phyloP scores from a whole-genome alignment of 1,140 invertebrate species.

The Heliconius hermathena region DNA sequence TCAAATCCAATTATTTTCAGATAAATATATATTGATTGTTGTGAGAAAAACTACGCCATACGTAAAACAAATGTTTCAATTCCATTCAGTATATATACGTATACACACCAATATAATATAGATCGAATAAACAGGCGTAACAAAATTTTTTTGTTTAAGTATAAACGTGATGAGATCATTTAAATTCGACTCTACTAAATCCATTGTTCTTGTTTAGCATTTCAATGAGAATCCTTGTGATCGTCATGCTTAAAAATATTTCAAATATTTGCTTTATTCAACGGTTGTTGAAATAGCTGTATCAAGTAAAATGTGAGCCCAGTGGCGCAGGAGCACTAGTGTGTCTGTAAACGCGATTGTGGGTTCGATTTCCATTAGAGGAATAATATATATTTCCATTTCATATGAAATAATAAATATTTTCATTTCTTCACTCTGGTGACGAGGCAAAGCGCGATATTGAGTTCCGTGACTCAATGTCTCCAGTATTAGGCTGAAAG shows the following conservation, averaged over 20 bases:
- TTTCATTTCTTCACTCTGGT: no score
- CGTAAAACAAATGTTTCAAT: neutral
- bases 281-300: neutral
- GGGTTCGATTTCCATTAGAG: no score
- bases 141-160: slow-evolving; percentile 29
- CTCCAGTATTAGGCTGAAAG: no score
- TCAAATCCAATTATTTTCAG: neutral
- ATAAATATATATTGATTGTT: neutral
- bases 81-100: neutral
- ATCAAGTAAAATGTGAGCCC: neutral
- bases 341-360: no score
- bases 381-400: no score
- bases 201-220: slow-evolving; percentile 35
- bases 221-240: slow-evolving; percentile 20
- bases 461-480: no score
- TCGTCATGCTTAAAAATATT: slow-evolving; percentile 33
- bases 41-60: neutral
- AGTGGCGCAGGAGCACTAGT: no score
- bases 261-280: slow-evolving; percentile 18
- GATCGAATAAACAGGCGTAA: slow-evolving; percentile 39
- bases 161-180: slow-evolving; percentile 30
- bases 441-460: no score
- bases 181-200: slow-evolving; percentile 32
- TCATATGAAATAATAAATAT: no score
- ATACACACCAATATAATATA: neutral